Percentiles rank a stretch among this genome's conserved stretches.
Evolutionary conservation across 2,113 vertebrate species (phyloP).

Genomic region (Rhabdomys dilectus): DNA sequence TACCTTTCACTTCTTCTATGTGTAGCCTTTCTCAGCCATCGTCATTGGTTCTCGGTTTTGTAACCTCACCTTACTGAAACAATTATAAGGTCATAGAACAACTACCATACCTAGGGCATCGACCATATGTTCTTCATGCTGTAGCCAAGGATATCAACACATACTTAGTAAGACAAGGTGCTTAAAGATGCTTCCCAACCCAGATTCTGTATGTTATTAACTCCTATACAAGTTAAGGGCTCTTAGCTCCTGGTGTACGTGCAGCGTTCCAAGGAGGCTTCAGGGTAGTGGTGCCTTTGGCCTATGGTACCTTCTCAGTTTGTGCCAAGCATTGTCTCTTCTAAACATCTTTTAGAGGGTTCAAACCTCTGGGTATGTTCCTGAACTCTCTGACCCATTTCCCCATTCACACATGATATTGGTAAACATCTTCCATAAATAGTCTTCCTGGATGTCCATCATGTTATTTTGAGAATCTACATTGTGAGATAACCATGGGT

Average conservation of each 20-base stretch:
- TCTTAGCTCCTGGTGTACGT: neutral
- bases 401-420: neutral
- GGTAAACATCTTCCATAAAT: neutral
- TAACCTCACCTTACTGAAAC: neutral
- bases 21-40: neutral
- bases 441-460: neutral
- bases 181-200: too few species aligned
- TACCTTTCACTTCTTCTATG: neutral
- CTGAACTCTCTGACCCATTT: neutral
- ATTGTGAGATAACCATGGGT: neutral
- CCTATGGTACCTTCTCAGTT: neutral
- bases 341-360: neutral
- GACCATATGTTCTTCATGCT: neutral
- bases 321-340: neutral
- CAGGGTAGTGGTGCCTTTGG: fast-evolving
- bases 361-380: neutral
- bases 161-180: neutral
- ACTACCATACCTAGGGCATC: neutral
- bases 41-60: neutral
- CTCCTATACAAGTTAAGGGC: fast-evolving
- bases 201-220: fast-evolving
- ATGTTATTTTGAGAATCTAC: neutral
- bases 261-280: fast-evolving
- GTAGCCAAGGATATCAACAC: fast-evolving
- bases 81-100: neutral